These are phyloP conservation scores for Ceyx melanurus DNA, from an alignment of 2,113 vertebrate species.

Conservation along the genomic window DNA sequence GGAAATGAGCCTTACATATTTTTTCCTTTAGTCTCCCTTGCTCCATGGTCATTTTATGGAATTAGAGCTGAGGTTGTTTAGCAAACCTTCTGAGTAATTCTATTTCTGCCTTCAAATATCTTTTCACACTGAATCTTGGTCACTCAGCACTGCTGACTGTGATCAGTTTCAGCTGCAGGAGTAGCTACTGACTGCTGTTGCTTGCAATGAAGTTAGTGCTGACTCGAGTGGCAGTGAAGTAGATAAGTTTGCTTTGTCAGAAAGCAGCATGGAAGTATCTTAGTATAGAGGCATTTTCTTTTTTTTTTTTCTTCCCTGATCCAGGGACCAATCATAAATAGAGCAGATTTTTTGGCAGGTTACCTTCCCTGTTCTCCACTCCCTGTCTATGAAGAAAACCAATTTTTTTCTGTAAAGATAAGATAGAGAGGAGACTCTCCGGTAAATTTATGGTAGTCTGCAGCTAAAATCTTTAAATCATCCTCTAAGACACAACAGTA, in stretches of 20 bases:
- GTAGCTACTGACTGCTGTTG: background rate
- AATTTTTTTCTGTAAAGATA: background rate
- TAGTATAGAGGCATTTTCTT: background rate
- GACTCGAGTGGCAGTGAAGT: background rate
- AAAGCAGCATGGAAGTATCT: background rate
- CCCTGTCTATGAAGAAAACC: background rate
- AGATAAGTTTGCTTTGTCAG: background rate
- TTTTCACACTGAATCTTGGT: background rate
- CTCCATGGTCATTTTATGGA: background rate
- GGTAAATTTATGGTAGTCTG: background rate
- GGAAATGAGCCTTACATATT: background rate
- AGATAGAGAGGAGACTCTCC: background rate
- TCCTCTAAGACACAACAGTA: background rate
- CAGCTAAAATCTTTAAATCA: background rate
- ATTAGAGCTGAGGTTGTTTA: background rate
- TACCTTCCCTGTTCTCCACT: background rate
- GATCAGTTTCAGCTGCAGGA: background rate
- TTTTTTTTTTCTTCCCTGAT: background rate
- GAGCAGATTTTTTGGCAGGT: background rate
- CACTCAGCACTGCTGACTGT: background rate
- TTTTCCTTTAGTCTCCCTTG: background rate
- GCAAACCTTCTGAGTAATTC: background rate
- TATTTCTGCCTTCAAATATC: background rate
- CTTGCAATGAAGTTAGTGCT: background rate
- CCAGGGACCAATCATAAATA: background rate